Conservation (phyloP, 1,140 invertebrate genomes). For the Scylla paramamosain region DNA sequence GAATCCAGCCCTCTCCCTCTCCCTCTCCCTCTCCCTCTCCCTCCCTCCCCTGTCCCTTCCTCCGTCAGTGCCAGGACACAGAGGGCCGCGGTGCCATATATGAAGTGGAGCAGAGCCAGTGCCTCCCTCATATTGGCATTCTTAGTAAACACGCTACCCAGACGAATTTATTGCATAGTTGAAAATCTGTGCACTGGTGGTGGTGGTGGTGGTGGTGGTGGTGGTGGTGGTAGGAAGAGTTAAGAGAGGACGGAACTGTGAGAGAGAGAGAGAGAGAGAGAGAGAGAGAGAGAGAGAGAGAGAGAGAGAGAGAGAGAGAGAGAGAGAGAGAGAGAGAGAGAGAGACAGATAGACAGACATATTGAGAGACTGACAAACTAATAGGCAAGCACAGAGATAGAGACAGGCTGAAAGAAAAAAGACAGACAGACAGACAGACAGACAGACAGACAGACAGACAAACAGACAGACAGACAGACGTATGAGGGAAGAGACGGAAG, state of each 20-base stretch:
- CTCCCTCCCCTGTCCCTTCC: neutral
- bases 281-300: too few species aligned
- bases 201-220: neutral
- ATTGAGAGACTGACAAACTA: too few species aligned
- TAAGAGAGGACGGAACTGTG: neutral
- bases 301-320: too few species aligned
- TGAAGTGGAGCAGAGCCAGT: neutral
- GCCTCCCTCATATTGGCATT: constrained; percentile 1
- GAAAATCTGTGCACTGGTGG: neutral
- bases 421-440: too few species aligned
- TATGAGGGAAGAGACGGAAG: neutral
- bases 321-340: too few species aligned
- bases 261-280: neutral
- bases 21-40: neutral
- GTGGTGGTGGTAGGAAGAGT: neutral
- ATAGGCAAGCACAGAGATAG: too few species aligned
- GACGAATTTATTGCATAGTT: neutral
- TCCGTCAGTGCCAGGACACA: neutral
- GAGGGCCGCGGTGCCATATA: neutral
- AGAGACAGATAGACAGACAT: too few species aligned
- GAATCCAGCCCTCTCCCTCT: neutral
- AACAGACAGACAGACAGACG: too few species aligned
- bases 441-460: too few species aligned
- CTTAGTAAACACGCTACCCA: neutral
- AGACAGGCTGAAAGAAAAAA: too few species aligned